Evolutionary conservation across 2,113 vertebrate genomes (phyloP), one percentile per base, ranked within the genome.

Genomic region (Gasterosteus aculeatus): DNA sequence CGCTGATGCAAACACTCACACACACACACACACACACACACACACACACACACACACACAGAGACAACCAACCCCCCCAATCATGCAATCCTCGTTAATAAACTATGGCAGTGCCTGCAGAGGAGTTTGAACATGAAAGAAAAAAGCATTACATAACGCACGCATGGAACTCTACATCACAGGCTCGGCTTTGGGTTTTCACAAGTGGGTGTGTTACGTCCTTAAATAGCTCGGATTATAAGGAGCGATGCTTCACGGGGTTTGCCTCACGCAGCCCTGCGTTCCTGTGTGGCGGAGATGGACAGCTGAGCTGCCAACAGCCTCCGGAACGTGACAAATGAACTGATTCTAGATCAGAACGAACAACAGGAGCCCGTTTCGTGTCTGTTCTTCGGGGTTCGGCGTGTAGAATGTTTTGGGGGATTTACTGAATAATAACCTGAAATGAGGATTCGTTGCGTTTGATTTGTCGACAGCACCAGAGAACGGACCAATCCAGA

Each of bases 141-240:
- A 83, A 89, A 88, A 93, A 81, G 72, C 71, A 49, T 95, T 94
- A 94, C 63, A 78, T 92, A 94, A 95, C 58, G 3, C 88, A 80
- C 80, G 87, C 90, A 90, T 81, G 83, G 85, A 93, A 93, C 90
- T 89, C 79, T 82, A 88, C 93, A 94, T 87, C 72, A 70, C 74
- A 82, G 80, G 81, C 87, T 80, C 39, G 14, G 78, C 86, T 90
- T 85, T 68, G 83, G 88, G 75, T 86, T 89, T 44, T 92, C 71
- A 87, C 82, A 87, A 89, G 89, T 91, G 88, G 86, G 90, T 86
- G 84, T 78, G 86, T 86, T 73, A 68, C 22, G 22, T 76, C 82
- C 85, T 82, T 77, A 93, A 92, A 93, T 91, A 93, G 88, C 80
- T 75, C 10, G 22, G 82, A 90, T 88, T 90, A 87, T 72, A 81